Base-by-base conservation (phyloP, 2,888 invertebrate genomes). In the Plusia festucae region DNA sequence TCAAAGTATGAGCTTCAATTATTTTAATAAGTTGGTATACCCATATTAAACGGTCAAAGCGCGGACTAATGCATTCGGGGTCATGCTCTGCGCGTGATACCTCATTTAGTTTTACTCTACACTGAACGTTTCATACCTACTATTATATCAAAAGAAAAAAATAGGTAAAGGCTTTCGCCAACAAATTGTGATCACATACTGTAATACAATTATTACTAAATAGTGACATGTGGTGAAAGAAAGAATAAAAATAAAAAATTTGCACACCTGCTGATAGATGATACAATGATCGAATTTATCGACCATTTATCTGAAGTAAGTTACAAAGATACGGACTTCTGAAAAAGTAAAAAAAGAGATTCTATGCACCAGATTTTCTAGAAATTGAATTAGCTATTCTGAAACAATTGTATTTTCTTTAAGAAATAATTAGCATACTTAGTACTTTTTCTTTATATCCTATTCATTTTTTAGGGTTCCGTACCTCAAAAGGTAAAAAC, bases 1-100 rank as follows among this genome's bases (percentile, higher is more conserved):
- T 9, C 22, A 46, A 32, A 74, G 18, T 34, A 54, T 60, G 40
- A 52, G 60, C 54, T 74, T 57, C 60, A 61, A 58, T 73, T 60
- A 65, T 64, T 75, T 69, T 75, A 75, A 73, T 75, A 65, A 75
- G 55, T 15, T 44, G 32, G 13, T 8, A 58, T 70, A 53, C 55
- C 52, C 22, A 70, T 55, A 61, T 9, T 60, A 27, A 64, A 40
- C 32, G 30, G 58, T 53, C 58, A 40, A 22, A 11, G 30, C 15
- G n/a, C 52, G 32, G 53, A 20, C 13, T 73, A 73, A 73, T 73
- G 76, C 67, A 73, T 73, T 73, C 73, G 52, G 6, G 55, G 71
- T 57, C 73, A 73, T 66, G 73, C 71, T 15, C 57, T 52, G 58
- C 53, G 56, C 60, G 70, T 73, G 76, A 64, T 61, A 61, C 58